A percentile compares a stretch with the other conserved stretches of the same genome.
These are phyloP conservation scores for Gallinago paraguaiae DNA, from an alignment of 2,113 vertebrate species.

Conservation along the genomic window DNA sequence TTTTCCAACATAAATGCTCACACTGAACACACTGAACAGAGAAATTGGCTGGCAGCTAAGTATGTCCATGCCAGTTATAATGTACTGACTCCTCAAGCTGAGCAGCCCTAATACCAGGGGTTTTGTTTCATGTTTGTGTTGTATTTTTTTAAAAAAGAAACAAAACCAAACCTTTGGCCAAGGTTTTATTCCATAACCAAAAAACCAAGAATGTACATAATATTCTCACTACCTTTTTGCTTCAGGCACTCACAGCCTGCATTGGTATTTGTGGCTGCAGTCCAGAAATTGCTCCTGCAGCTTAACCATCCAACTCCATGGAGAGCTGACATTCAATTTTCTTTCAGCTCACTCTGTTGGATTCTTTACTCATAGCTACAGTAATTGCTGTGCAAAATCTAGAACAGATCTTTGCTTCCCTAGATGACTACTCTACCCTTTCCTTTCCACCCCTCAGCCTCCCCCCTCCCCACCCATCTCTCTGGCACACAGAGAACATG, in stretches of 20 bases:
- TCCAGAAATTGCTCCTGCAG: background rate
- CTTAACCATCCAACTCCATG: background rate
- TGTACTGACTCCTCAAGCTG: background rate
- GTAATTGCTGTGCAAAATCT: background rate
- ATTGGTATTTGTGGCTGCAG: background rate
- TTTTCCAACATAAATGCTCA: background rate
- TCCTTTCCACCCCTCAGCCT: background rate
- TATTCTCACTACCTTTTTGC: background rate
- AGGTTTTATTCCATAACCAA: background rate
- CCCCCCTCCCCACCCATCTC: background rate
- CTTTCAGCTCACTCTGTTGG: background rate
- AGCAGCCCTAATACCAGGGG: background rate
- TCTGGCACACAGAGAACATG: background rate
- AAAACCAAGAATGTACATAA: background rate
- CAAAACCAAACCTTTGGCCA: background rate
- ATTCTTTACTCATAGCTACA: background rate
- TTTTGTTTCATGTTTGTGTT: background rate
- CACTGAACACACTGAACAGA: background rate
- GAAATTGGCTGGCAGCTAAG: background rate
- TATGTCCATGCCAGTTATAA: background rate
- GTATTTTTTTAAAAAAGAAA: background rate
- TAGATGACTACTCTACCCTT: background rate
- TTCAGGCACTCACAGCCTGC: background rate
- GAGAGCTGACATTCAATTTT: background rate
- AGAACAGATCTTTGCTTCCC: background rate